Evolutionary conservation across 2,888 invertebrate genomes (phyloP).

Genomic region (Rhagophthalmus giganteus): DNA sequence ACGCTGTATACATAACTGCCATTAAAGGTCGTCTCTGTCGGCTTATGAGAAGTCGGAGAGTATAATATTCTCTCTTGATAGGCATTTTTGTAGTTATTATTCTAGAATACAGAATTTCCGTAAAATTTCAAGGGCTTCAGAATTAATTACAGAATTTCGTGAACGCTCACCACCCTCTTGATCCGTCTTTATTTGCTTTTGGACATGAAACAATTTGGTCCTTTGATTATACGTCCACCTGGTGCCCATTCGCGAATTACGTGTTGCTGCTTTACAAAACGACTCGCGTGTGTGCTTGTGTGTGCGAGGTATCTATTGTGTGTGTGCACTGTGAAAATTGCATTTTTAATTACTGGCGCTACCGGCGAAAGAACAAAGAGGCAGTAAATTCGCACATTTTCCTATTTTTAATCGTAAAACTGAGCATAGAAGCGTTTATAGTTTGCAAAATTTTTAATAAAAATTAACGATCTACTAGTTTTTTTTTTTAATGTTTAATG

Average conservation of each 20-base stretch:
- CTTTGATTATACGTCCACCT: constrained; percentile 31
- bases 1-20: too few relatives aligned
- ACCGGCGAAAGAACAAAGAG: constrained; percentile 8
- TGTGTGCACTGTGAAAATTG: constrained; percentile 24
- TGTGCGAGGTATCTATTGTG: too few relatives aligned
- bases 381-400: background rate
- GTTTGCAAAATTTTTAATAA: background rate
- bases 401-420: background rate
- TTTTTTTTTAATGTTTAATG: background rate
- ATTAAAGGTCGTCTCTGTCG: too few relatives aligned
- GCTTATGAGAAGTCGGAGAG: too few relatives aligned
- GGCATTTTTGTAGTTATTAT: too few relatives aligned
- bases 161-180: constrained; percentile 24
- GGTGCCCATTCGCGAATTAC: constrained; percentile 25
- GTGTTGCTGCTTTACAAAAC: constrained; percentile 12
- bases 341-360: constrained; percentile 28
- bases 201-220: constrained; percentile 29
- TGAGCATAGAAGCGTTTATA: background rate
- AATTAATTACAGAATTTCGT: constrained; percentile 28
- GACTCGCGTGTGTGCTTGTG: too few relatives aligned
- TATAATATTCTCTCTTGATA: too few relatives aligned
- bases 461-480: background rate
- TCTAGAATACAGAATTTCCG: too few relatives aligned
- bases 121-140: constrained; percentile 26
- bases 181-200: constrained; percentile 32